phyloP scores from a whole-genome alignment of 2,113 vertebrate species.

The Choloepus hoffmanni region DNA sequence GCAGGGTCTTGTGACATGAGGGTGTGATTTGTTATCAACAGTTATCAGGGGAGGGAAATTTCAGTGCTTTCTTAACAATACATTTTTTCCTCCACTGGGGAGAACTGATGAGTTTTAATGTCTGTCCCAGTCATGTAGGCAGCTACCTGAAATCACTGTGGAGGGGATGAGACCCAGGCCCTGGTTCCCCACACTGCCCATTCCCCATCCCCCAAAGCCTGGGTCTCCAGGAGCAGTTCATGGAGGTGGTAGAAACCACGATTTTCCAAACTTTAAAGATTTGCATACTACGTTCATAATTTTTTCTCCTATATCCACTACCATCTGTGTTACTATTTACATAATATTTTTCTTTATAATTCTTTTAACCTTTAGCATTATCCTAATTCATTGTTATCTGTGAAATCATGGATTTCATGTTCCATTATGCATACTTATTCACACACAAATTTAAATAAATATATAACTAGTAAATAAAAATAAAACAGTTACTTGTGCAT shows the following conservation, averaged over 20 bases:
- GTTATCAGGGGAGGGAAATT: no score
- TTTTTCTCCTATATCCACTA: not conserved
- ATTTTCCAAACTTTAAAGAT: not conserved
- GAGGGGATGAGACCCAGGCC: no score
- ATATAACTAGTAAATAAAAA: not conserved
- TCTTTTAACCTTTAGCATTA: slow-evolving; percentile 1
- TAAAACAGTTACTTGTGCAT: not conserved
- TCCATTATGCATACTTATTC: not conserved
- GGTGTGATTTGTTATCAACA: no score
- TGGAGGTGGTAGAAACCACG: not conserved
- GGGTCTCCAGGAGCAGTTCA: not conserved
- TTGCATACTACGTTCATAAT: not conserved
- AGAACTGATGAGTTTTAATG: no score
- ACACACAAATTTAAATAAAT: not conserved
- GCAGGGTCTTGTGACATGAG: no score
- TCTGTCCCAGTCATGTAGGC: no score
- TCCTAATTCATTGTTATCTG: not conserved
- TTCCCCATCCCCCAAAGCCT: not conserved
- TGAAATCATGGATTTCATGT: not conserved
- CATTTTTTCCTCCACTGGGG: no score
- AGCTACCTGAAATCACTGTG: no score
- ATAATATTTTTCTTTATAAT: not conserved
- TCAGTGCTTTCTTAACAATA: no score
- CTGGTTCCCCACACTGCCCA: no score
- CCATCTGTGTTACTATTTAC: not conserved